phyloP scores from a whole-genome alignment of 2,797 vertebrate genomes.

The Buphagus erythrorhynchus region DNA sequence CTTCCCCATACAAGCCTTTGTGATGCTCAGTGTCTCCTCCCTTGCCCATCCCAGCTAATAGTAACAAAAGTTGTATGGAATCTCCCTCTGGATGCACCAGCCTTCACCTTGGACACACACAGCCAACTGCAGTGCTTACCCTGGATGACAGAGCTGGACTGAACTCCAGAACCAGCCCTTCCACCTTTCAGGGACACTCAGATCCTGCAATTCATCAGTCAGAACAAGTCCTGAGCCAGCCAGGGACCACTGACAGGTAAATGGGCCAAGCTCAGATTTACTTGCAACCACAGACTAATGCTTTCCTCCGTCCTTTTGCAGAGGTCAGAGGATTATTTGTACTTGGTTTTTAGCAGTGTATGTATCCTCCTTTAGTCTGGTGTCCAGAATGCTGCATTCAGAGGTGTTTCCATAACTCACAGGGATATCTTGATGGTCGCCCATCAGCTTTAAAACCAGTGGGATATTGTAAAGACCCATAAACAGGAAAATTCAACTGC shows the following conservation, averaged over 20 bases:
- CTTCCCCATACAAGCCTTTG: not conserved
- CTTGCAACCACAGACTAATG: accelerated
- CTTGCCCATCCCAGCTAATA: not conserved
- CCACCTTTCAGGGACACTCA: accelerated
- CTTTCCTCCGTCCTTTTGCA: not conserved
- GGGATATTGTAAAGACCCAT: not conserved
- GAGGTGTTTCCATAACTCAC: not conserved
- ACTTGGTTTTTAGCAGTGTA: not conserved
- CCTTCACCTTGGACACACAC: not conserved
- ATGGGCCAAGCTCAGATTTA: not conserved
- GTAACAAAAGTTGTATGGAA: not conserved
- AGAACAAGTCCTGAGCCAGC: not conserved
- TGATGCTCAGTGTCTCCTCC: not conserved
- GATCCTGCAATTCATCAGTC: accelerated
- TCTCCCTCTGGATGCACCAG: not conserved
- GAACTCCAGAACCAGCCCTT: not conserved
- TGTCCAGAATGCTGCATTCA: not conserved
- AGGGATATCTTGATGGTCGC: not conserved
- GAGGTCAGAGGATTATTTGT: not conserved
- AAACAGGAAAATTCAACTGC: not conserved
- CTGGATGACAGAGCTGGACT: not conserved
- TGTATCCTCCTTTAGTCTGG: not conserved
- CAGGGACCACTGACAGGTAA: not conserved
- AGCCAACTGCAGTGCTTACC: not conserved
- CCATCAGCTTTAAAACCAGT: not conserved